These are phyloP conservation scores for Isotomurus palustris DNA, from an alignment of 2,888 invertebrate genomes.

Conservation along the genomic window DNA sequence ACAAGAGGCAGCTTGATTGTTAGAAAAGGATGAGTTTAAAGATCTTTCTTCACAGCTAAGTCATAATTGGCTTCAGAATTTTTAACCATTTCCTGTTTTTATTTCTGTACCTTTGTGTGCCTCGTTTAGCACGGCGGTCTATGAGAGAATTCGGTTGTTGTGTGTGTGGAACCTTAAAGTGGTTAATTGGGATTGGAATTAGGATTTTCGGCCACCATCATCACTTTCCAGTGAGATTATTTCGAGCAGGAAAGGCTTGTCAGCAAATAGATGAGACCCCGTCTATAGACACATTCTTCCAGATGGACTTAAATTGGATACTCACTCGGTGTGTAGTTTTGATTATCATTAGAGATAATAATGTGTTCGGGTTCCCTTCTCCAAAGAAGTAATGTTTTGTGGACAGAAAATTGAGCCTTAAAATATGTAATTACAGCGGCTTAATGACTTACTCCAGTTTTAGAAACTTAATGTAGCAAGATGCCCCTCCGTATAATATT, in stretches of 20 bases:
- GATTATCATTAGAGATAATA: slow-evolving; percentile 13
- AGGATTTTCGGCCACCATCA: slow-evolving; percentile 5
- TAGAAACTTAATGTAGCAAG: no score
- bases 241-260: neutral
- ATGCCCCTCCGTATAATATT: no score
- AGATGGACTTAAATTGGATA: neutral
- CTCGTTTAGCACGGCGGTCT: slow-evolving; percentile 28
- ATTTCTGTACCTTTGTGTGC: slow-evolving; percentile 10
- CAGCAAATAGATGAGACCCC: neutral
- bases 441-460: neutral
- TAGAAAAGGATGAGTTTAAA: neutral
- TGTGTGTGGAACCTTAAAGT: slow-evolving; percentile 22
- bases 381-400: no score
- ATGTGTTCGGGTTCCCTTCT: neutral
- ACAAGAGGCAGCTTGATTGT: no score
- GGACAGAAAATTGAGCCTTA: slow-evolving; percentile 1
- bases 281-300: neutral
- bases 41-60: neutral
- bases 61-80: slow-evolving; percentile 9
- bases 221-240: neutral
- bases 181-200: slow-evolving; percentile 28
- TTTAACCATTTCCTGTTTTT: slow-evolving; percentile 10
- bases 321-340: slow-evolving; percentile 1
- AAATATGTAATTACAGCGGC: neutral
- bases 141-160: no score